Evolutionary conservation across 2,113 vertebrate species (phyloP).

Genomic region (Chiloscyllium plagiosum): DNA sequence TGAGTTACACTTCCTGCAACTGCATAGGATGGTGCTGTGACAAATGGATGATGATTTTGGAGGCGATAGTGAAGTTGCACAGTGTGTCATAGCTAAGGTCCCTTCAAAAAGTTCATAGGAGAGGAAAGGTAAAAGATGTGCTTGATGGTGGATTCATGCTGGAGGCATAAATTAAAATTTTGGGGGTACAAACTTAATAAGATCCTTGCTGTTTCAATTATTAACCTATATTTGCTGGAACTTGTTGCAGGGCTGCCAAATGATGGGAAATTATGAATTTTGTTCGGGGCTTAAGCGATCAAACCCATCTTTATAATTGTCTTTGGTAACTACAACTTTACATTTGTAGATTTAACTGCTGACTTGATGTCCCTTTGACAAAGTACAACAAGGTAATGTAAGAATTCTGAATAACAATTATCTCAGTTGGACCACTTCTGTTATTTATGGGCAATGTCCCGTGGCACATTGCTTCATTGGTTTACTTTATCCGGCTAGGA

Average conservation of each 20-base stretch:
- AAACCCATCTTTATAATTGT: not conserved
- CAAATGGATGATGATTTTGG: too few species aligned
- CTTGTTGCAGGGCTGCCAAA: not conserved
- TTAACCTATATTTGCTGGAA: not conserved
- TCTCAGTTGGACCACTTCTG: not conserved
- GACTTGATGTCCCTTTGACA: not conserved
- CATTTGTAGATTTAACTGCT: not conserved
- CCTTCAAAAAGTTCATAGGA: too few species aligned
- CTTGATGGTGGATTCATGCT: too few species aligned
- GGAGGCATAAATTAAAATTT: not conserved
- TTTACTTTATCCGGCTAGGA: constrained; percentile 18
- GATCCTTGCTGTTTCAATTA: not conserved
- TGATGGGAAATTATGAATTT: not conserved
- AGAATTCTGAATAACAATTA: not conserved
- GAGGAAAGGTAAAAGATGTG: too few species aligned
- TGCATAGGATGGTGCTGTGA: too few species aligned
- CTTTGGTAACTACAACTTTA: not conserved
- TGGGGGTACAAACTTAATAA: not conserved
- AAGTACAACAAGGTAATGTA: not conserved
- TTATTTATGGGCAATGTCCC: constrained; percentile 24
- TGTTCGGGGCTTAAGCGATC: not conserved
- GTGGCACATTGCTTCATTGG: not conserved
- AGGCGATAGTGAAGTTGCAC: too few species aligned
- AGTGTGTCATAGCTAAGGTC: too few species aligned
- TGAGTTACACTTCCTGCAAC: too few species aligned